These are phyloP conservation scores for Macrotrachela quadricornifera DNA, from an alignment of 1,140 invertebrate species.

Conservation along the genomic window DNA sequence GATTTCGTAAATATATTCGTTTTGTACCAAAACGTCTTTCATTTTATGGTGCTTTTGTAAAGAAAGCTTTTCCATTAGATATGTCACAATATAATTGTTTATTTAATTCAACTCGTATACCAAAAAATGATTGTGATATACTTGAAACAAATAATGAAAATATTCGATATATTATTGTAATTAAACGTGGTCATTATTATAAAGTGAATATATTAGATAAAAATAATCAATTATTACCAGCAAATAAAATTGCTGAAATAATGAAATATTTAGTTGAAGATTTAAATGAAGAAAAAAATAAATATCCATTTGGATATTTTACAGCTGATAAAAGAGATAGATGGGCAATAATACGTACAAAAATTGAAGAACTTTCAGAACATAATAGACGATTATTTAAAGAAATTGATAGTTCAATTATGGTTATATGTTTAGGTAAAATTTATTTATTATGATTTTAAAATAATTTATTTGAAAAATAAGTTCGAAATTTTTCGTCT, in stretches of 20 bases:
- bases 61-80: slow-evolving; percentile 85
- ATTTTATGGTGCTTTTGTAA: slow-evolving; percentile 69
- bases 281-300: slow-evolving; percentile 15
- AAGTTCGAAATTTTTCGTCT: no score
- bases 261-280: neutral
- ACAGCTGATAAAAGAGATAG: slow-evolving; percentile 59
- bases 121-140: slow-evolving; percentile 19
- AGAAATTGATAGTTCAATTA: slow-evolving; percentile 43
- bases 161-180: slow-evolving; percentile 56
- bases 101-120: slow-evolving; percentile 66
- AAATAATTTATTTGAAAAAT: no score
- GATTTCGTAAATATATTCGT: slow-evolving; percentile 46
- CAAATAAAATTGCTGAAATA: neutral
- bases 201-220: slow-evolving; percentile 62
- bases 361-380: slow-evolving; percentile 32
- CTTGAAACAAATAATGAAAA: slow-evolving; percentile 19
- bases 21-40: slow-evolving; percentile 19
- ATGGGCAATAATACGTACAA: slow-evolving; percentile 54
- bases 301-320: slow-evolving; percentile 45
- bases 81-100: slow-evolving; percentile 82
- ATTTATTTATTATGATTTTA: no score
- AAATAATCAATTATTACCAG: slow-evolving; percentile 36
- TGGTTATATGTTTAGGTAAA: no score
- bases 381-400: slow-evolving; percentile 49
- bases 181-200: slow-evolving; percentile 69